Percentiles rank a stretch among this genome's conserved stretches.
phyloP scores from a whole-genome alignment of 2,888 invertebrate species.

The Altica lythri region DNA sequence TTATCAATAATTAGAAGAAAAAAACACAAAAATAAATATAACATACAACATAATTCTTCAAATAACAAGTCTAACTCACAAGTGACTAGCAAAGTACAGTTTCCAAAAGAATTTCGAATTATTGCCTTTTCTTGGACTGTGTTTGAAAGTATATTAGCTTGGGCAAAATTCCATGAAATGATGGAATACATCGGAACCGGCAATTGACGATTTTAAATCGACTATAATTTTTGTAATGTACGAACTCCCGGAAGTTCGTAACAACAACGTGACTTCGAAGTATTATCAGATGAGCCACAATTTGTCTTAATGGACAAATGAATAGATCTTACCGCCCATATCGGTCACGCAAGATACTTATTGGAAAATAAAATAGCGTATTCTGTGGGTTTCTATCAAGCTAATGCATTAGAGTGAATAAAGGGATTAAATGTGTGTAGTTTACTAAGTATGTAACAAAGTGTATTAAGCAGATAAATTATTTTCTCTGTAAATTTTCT shows the following conservation, averaged over 20 bases:
- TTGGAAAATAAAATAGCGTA: slow-evolving; percentile 28
- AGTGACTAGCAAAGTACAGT: no score
- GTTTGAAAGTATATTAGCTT: no score
- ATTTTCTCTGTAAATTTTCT: no score
- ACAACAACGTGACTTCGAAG: slow-evolving; percentile 34
- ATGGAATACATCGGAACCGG: neutral
- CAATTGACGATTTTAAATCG: slow-evolving; percentile 12
- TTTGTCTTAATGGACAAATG: slow-evolving; percentile 36
- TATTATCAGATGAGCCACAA: slow-evolving; percentile 33
- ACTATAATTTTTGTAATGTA: slow-evolving; percentile 27
- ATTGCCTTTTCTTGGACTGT: no score
- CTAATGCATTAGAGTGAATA: slow-evolving; percentile 37
- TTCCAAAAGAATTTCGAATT: no score
- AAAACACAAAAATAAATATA: no score
- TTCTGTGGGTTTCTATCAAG: slow-evolving; percentile 22
- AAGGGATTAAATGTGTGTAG: slow-evolving; percentile 17
- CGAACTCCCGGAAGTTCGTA: slow-evolving; percentile 21
- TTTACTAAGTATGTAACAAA: neutral
- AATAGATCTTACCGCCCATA: slow-evolving; percentile 31
- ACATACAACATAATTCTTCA: no score
- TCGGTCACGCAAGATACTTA: slow-evolving; percentile 32
- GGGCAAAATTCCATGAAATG: no score
- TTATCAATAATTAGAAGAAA: no score
- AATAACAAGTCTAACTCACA: no score
- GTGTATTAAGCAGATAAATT: neutral